phyloP scores from a whole-genome alignment of 2,888 invertebrate genomes.

The Drosophila nr. perissopoda region DNA sequence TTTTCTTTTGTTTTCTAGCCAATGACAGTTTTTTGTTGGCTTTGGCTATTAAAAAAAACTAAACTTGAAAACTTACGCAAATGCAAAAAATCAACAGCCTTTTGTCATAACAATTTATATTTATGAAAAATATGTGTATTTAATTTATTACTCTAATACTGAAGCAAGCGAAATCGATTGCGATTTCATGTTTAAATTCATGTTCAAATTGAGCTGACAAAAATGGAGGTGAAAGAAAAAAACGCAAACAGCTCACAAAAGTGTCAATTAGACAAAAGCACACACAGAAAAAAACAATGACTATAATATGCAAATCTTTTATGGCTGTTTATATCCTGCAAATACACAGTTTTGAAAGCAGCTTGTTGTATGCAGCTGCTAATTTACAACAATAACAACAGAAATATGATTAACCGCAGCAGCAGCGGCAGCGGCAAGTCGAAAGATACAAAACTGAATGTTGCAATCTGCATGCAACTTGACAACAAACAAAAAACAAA shows the following conservation, averaged over 20 bases:
- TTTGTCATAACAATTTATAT: not conserved
- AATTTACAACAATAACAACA: slow-evolving; percentile 56
- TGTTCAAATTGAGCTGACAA: not conserved
- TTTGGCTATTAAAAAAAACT: not conserved
- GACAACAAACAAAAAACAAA: slow-evolving; percentile 23
- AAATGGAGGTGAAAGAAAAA: slow-evolving; percentile 6
- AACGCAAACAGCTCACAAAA: not conserved
- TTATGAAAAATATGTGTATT: not conserved
- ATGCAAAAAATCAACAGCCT: not conserved
- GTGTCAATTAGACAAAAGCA: slow-evolving; percentile 22
- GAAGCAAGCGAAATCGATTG: not conserved
- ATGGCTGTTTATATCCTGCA: slow-evolving; percentile 41
- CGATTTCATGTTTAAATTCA: not conserved
- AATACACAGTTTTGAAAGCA: slow-evolving; percentile 47
- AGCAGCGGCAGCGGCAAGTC: slow-evolving; percentile 23
- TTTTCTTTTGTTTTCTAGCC: slow-evolving; percentile 10
- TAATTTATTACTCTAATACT: not conserved
- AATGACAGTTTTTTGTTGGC: slow-evolving; percentile 17
- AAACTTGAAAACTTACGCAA: slow-evolving; percentile 1
- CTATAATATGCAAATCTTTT: slow-evolving; percentile 33
- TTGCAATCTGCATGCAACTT: slow-evolving; percentile 62
- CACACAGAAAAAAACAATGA: slow-evolving; percentile 2
- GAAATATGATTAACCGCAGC: slow-evolving; percentile 76
- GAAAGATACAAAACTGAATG: slow-evolving; percentile 68
- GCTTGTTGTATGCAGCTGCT: slow-evolving; percentile 61